Evolutionary conservation across 2,888 invertebrate species (phyloP).

Genomic region (Caenorhabditis sinica): DNA sequence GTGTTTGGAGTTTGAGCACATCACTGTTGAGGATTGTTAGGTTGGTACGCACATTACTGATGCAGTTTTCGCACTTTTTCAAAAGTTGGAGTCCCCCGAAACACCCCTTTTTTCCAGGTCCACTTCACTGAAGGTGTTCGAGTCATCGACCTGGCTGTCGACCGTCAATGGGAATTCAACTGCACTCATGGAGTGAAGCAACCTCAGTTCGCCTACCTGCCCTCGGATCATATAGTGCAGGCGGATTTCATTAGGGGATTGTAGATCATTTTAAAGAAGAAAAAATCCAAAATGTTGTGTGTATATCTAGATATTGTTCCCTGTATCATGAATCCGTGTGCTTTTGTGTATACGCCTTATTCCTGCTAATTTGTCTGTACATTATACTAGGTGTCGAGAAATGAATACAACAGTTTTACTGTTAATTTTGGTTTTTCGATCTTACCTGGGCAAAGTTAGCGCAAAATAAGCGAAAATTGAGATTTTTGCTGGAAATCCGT

Average conservation of each 20-base stretch:
- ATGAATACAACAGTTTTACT: too few relatives aligned
- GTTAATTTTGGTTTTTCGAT: too few relatives aligned
- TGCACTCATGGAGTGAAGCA: conserved; percentile 73
- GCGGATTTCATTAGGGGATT: conserved; percentile 23
- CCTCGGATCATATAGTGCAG: conserved; percentile 35
- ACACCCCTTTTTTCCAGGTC: conserved; percentile 63
- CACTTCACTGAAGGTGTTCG: conserved; percentile 75
- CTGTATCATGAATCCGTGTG: neutral
- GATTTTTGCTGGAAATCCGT: too few relatives aligned
- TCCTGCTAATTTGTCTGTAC: too few relatives aligned
- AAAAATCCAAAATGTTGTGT: neutral
- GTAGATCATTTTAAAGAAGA: neutral
- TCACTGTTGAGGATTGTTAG: too few relatives aligned
- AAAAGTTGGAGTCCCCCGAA: too few relatives aligned
- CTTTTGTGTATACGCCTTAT: too few relatives aligned
- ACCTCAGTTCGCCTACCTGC: conserved; percentile 72
- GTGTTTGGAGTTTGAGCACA: neutral
- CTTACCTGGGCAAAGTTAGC: too few relatives aligned
- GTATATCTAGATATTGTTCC: neutral
- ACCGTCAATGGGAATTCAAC: conserved; percentile 74
- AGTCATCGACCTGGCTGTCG: conserved; percentile 71
- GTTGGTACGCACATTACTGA: too few relatives aligned
- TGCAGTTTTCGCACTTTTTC: too few relatives aligned
- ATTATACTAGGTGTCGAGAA: too few relatives aligned
- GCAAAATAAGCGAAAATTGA: too few relatives aligned